phyloP scores from a whole-genome alignment of 2,113 vertebrate species.

The Pan paniscus region DNA sequence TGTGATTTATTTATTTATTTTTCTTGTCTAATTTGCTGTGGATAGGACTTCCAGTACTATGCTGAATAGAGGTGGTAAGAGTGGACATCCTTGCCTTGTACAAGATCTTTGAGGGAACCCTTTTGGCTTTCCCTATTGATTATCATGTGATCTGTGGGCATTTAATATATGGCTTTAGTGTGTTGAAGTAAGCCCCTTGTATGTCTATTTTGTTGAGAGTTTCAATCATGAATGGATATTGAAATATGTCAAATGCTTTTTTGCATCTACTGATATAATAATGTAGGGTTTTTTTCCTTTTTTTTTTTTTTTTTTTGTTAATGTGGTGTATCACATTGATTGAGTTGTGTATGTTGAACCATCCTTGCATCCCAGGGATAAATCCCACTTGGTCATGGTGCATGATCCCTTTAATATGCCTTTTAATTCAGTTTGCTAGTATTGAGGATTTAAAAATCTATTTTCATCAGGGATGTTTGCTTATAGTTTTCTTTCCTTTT shows the following conservation, averaged over 20 bases:
- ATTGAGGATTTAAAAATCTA: neutral
- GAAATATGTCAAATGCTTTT: neutral
- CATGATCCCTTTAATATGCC: neutral
- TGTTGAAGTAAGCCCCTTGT: neutral
- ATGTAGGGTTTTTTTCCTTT: neutral
- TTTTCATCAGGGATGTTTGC: neutral
- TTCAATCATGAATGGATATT: neutral
- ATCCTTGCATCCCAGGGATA: neutral
- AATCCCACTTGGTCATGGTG: neutral
- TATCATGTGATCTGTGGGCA: neutral
- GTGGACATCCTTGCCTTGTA: neutral
- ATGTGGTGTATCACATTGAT: neutral
- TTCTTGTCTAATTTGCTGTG: neutral
- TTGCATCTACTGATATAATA: neutral
- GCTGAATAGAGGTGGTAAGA: neutral
- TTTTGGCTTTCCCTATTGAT: neutral
- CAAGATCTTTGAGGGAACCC: neutral
- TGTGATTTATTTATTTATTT: neutral
- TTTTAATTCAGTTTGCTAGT: neutral
- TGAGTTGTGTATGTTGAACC: neutral
- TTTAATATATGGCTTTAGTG: neutral
- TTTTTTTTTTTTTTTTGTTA: neutral
- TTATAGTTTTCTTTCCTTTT: neutral
- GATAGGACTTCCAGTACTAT: neutral
- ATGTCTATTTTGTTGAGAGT: neutral